Evolutionary conservation across 2,797 vertebrate genomes (phyloP).

Genomic region (Menidia menidia): DNA sequence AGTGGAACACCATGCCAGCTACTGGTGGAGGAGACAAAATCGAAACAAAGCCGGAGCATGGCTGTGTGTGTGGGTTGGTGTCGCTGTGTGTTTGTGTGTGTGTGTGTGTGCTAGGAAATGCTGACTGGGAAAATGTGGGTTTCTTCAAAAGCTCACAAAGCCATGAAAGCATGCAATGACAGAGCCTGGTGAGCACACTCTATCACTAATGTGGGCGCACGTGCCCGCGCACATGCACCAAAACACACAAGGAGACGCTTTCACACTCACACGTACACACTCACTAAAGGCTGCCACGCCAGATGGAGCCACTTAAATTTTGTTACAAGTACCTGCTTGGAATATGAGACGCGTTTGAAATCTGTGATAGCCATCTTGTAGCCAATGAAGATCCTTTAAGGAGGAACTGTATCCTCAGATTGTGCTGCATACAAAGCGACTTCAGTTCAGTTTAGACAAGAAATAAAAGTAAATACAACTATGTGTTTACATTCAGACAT

Average conservation of each 20-base stretch:
- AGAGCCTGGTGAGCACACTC: constrained; percentile 65
- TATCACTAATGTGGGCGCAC: constrained; percentile 51
- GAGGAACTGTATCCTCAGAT: constrained; percentile 25
- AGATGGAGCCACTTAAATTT: constrained; percentile 68
- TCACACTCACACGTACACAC: constrained; percentile 27
- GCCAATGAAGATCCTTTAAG: constrained; percentile 10
- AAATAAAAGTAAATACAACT: constrained; percentile 11
- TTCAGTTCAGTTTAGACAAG: constrained; percentile 39
- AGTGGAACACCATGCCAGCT: constrained; percentile 52
- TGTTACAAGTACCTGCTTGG: constrained; percentile 55
- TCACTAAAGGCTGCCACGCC: constrained; percentile 57
- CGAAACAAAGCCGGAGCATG: constrained; percentile 36
- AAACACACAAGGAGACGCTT: constrained; percentile 12
- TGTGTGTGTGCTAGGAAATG: constrained; percentile 47
- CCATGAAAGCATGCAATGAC: constrained; percentile 71
- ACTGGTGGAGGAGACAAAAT: constrained; percentile 40
- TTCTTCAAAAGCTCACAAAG: constrained; percentile 72
- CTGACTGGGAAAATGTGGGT: constrained; percentile 73
- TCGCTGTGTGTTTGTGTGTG: constrained; percentile 6
- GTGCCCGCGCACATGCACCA: constrained; percentile 16
- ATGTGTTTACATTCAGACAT: constrained; percentile 68
- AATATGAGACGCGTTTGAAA: constrained; percentile 43
- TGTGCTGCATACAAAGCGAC: constrained; percentile 12
- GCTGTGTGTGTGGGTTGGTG: background rate
- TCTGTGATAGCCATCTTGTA: constrained; percentile 16